phyloP scores from a whole-genome alignment of 2,888 invertebrate species.

The Pyrocoelia pectoralis region DNA sequence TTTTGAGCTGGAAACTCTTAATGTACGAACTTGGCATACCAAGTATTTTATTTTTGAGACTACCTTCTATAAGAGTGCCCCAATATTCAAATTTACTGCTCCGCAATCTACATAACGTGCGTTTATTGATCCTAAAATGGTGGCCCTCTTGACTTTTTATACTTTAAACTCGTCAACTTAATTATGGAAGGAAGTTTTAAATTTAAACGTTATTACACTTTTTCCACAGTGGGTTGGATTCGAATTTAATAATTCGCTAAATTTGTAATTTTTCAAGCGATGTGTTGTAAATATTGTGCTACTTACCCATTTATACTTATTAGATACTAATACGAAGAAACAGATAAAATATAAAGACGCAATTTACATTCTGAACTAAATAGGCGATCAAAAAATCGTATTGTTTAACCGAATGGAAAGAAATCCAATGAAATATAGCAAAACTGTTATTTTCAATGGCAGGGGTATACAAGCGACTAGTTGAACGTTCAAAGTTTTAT shows the following conservation, averaged over 20 bases:
- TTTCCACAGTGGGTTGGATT: no score
- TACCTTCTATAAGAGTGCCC: slow-evolving; percentile 3
- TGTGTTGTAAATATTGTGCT: no score
- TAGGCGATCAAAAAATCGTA: not conserved
- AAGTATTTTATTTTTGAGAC: slow-evolving; percentile 8
- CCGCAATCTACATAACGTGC: slow-evolving; percentile 10
- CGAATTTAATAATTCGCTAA: no score
- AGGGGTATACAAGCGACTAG: slow-evolving; percentile 26
- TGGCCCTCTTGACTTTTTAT: slow-evolving; percentile 5
- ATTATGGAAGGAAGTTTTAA: slow-evolving; percentile 2
- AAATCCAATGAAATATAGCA: slow-evolving; percentile 1
- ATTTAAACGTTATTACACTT: slow-evolving; percentile 13
- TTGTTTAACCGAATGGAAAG: slow-evolving; percentile 30
- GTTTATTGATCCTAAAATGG: slow-evolving; percentile 11
- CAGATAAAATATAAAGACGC: no score
- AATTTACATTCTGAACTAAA: not conserved
- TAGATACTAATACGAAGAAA: no score
- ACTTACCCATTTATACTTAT: no score
- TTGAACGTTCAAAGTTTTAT: slow-evolving; percentile 40
- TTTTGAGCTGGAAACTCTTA: slow-evolving; percentile 6
- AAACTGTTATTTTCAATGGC: slow-evolving; percentile 4
- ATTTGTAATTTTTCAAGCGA: no score
- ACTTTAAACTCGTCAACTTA: slow-evolving; percentile 1
- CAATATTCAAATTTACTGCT: slow-evolving; percentile 11
- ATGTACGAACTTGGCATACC: slow-evolving; percentile 8